Percentiles rank a stretch among this genome's conserved stretches.
phyloP scores from a whole-genome alignment of 2,797 vertebrate species.

The Rhyacichthys aspro region DNA sequence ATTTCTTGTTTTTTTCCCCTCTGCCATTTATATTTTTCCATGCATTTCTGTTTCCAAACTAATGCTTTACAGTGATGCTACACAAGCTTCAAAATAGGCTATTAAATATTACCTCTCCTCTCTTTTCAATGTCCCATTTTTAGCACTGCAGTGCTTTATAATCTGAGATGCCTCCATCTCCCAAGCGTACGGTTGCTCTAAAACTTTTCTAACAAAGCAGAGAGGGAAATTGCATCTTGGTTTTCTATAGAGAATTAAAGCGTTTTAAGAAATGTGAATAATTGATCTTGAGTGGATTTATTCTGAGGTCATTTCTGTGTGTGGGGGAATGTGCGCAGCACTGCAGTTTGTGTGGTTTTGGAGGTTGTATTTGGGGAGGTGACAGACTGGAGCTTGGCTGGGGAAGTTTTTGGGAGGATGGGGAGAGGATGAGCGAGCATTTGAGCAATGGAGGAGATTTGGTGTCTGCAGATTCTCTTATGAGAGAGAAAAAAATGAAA shows the following conservation, averaged over 20 bases:
- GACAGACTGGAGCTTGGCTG: slow-evolving; percentile 12
- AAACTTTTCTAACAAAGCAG: slow-evolving; percentile 68
- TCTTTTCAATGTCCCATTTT: slow-evolving; percentile 54
- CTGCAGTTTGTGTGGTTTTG: slow-evolving; percentile 21
- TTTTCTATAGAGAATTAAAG: slow-evolving; percentile 74
- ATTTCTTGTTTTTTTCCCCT: not conserved
- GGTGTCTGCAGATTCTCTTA: slow-evolving; percentile 29
- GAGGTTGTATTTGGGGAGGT: slow-evolving; percentile 25
- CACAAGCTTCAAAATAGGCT: slow-evolving; percentile 12
- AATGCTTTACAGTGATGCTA: not conserved
- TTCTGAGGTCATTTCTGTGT: slow-evolving; percentile 47
- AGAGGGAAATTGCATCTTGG: slow-evolving; percentile 65
- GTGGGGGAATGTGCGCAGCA: slow-evolving; percentile 28
- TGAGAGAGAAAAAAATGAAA: slow-evolving; percentile 39
- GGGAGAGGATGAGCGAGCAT: slow-evolving; percentile 25
- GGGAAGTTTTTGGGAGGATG: slow-evolving; percentile 17
- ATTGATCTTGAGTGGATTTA: slow-evolving; percentile 78
- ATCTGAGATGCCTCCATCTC: slow-evolving; percentile 53
- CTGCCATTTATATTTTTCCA: not conserved
- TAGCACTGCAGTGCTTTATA: slow-evolving; percentile 45
- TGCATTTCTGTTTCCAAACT: no score
- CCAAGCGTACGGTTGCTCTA: slow-evolving; percentile 42
- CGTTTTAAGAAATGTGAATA: slow-evolving; percentile 79
- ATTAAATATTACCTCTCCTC: slow-evolving; percentile 4
- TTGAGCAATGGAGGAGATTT: slow-evolving; percentile 26